Evolutionary conservation across 2,888 invertebrate genomes (phyloP).

Genomic region (Eupeodes latifasciatus): DNA sequence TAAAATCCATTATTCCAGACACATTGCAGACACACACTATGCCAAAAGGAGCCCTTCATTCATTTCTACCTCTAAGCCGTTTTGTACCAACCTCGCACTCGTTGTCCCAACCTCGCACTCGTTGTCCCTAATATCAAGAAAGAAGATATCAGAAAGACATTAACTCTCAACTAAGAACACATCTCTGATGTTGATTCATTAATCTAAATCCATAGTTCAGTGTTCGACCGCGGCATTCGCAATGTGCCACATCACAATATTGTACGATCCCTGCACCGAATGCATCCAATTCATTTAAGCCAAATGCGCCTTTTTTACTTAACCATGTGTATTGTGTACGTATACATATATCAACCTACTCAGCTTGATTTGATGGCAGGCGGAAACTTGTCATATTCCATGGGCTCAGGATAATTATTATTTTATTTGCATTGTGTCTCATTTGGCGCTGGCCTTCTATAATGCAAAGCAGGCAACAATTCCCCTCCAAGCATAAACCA

Average conservation of each 20-base stretch:
- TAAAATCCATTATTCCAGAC: slow-evolving; percentile 75
- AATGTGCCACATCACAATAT: slow-evolving; percentile 50
- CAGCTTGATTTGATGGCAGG: slow-evolving; percentile 44
- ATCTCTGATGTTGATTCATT: slow-evolving; percentile 72
- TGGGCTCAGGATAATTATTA: slow-evolving; percentile 71
- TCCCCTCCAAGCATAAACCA: not conserved
- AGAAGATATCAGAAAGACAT: slow-evolving; percentile 76
- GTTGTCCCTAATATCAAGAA: slow-evolving; percentile 28
- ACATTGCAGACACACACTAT: slow-evolving; percentile 61
- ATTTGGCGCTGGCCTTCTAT: slow-evolving; percentile 18
- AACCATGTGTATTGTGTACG: not conserved
- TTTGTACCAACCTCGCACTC: slow-evolving; percentile 13
- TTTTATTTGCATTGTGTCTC: slow-evolving; percentile 75
- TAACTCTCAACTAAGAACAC: slow-evolving; percentile 74
- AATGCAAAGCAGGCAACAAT: not conserved
- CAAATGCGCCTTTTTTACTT: slow-evolving; percentile 9
- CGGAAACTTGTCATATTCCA: slow-evolving; percentile 74
- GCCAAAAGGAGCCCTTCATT: slow-evolving; percentile 58
- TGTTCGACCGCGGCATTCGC: slow-evolving; percentile 46
- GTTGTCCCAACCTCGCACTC: not conserved
- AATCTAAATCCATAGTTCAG: slow-evolving; percentile 74
- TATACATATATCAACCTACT: not conserved
- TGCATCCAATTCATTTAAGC: slow-evolving; percentile 62
- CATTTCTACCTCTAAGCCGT: slow-evolving; percentile 11
- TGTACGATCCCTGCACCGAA: slow-evolving; percentile 26